phyloP scores from a whole-genome alignment of 2,888 invertebrate genomes.

The Stramonita haemastoma region DNA sequence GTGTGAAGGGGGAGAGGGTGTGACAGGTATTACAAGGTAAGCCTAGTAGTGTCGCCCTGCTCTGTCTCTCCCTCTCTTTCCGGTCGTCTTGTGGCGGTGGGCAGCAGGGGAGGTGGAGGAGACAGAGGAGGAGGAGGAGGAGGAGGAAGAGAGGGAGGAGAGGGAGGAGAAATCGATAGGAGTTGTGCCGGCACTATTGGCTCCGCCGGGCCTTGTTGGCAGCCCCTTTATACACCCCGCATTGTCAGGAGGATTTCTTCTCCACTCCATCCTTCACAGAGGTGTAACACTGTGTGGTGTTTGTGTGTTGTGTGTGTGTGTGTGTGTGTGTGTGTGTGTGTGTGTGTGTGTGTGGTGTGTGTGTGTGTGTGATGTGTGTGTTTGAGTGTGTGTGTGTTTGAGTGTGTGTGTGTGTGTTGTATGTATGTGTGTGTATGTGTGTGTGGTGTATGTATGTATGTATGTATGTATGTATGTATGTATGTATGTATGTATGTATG shows the following conservation, averaged over 20 bases:
- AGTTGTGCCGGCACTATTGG: background rate
- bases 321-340: background rate
- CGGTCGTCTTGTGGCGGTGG: background rate
- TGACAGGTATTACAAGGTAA: background rate
- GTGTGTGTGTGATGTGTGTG: background rate
- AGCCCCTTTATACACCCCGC: background rate
- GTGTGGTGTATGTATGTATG: background rate
- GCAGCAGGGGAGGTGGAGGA: no score
- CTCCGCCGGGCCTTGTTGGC: background rate
- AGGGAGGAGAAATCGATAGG: background rate
- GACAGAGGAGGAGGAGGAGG: no score
- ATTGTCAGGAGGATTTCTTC: background rate
- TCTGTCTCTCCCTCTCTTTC: background rate
- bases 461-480: no score
- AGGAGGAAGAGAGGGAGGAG: background rate
- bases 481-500: no score
- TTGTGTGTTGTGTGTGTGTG: background rate
- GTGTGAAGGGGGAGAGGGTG: background rate
- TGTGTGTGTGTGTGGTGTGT: background rate
- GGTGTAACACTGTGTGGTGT: background rate
- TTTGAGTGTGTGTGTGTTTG: background rate
- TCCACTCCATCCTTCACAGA: background rate
- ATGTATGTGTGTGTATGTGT: background rate
- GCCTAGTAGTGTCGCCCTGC: background rate
- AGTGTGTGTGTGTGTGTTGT: background rate